Base-by-base conservation (phyloP, 2,888 invertebrate genomes). In the Chrysomela aeneicollis region DNA sequence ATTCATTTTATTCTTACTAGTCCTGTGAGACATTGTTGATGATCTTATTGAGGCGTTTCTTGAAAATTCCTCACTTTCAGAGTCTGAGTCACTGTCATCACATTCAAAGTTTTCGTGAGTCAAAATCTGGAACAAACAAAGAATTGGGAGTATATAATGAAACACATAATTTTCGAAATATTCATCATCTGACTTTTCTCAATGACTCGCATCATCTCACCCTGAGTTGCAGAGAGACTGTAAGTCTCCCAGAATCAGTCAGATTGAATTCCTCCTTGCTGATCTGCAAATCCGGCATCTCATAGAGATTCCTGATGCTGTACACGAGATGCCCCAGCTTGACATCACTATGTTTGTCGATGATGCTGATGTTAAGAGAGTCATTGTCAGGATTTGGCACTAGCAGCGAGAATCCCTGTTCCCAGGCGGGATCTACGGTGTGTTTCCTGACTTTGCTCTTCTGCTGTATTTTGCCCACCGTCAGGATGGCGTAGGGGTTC, bases 371-470 rank as follows among this genome's bases (percentile, higher is more conserved):
- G 69, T 92, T 90, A 17, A 98, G 81, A 18, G 89, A 88, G 78
- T 96, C 94, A 37, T 91, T 91, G 77, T 94, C 92, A 0, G 97
- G 96, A 84, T 97, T 93, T 73, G 89, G 88, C 2, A 97, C 92
- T 42, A 97, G 87, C 84, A 96, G 94, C 1, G 93, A 91, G 82
- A 96, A 94, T 10, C 95, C 95, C 79, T 95, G 92, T 82, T 97
- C 96, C 89, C 92, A 98, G 52, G 94, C 90, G 0, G 97, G 97
- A 77, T 93, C 91, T 72, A 90, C 91, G 0, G 93, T 94, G 71
- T 94, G 87, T 84, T 89, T 86, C 74, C 89, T 89, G 22, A 90
- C 89, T 15, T 85, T 86, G 0, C 91, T 90, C 79, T 89, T 89
- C 76, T 90, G 88, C 0, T 74, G 89, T 74, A 88, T 89, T 76